A percentile compares a stretch with the other conserved stretches of the same genome.
Conservation (phyloP, 2,888 invertebrate species). For the Parapristionchus giblindavisi region DNA sequence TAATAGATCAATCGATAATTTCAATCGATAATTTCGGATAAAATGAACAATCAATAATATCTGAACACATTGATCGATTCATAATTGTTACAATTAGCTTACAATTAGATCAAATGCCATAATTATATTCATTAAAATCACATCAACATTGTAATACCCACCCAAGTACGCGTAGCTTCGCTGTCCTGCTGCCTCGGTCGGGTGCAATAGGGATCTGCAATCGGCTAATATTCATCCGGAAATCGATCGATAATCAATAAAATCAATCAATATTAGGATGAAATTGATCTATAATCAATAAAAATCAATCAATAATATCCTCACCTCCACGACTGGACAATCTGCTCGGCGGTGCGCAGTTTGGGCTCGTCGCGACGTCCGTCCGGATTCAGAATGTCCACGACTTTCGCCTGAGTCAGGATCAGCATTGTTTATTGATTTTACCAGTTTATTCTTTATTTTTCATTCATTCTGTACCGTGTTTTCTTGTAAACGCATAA, state of each 20-base stretch:
- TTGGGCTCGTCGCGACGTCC: constrained; percentile 46
- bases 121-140: too few relatives aligned
- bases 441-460: not conserved
- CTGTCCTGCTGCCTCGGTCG: constrained; percentile 60
- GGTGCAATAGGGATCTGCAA: constrained; percentile 54
- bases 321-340: constrained; percentile 59
- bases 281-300: not conserved
- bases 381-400: constrained; percentile 40
- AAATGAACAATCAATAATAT: too few relatives aligned
- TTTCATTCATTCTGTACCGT: not conserved
- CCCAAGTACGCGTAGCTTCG: constrained; percentile 63
- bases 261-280: not conserved
- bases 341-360: constrained; percentile 54
- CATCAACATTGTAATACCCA: too few relatives aligned
- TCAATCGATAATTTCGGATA: too few relatives aligned
- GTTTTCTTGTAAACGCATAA: not conserved
- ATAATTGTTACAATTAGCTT: too few relatives aligned
- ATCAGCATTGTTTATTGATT: not conserved
- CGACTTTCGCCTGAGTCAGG: constrained; percentile 13
- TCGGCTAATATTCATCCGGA: not conserved
- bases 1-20: not conserved
- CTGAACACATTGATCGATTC: too few relatives aligned
- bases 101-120: too few relatives aligned
- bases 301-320: not conserved
- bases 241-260: not conserved